A percentile compares a stretch with the other conserved stretches of the same genome.
These are phyloP conservation scores for Gibbula magus DNA, from an alignment of 2,888 invertebrate species.

Conservation along the genomic window DNA sequence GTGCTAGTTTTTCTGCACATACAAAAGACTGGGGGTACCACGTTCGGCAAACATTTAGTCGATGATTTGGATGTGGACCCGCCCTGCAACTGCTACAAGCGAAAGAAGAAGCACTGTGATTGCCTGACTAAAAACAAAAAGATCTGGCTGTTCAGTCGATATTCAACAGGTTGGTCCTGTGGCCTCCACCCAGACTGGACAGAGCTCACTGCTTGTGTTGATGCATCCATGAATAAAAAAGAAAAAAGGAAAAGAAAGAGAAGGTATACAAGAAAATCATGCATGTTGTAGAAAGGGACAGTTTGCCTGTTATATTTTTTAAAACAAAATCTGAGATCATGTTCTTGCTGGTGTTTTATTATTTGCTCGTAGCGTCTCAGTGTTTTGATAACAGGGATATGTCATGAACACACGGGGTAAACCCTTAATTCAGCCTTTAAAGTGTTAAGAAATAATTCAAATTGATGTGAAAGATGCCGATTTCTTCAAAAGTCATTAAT, in stretches of 20 bases:
- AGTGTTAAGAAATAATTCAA: no score
- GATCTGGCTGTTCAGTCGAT: slow-evolving; percentile 86
- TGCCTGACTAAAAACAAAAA: slow-evolving; percentile 61
- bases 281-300: neutral
- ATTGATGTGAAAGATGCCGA: no score
- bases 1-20: slow-evolving; percentile 99
- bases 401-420: no score
- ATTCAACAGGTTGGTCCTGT: slow-evolving; percentile 79
- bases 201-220: slow-evolving; percentile 82
- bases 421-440: no score
- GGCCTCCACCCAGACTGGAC: slow-evolving; percentile 99
- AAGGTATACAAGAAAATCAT: slow-evolving; percentile 71
- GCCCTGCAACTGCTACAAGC: slow-evolving; percentile 94
- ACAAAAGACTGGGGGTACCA: slow-evolving; percentile 98
- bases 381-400: no score
- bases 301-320: neutral
- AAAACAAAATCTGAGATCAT: no score
- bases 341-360: no score
- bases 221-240: slow-evolving; percentile 91
- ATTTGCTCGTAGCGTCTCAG: no score
- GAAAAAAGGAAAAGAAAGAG: slow-evolving; percentile 88
- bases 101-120: slow-evolving; percentile 81
- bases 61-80: slow-evolving; percentile 93
- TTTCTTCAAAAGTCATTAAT: no score
- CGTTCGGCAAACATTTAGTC: slow-evolving; percentile 96